phyloP scores from a whole-genome alignment of 2,113 vertebrate species.

The Origma solitaria region DNA sequence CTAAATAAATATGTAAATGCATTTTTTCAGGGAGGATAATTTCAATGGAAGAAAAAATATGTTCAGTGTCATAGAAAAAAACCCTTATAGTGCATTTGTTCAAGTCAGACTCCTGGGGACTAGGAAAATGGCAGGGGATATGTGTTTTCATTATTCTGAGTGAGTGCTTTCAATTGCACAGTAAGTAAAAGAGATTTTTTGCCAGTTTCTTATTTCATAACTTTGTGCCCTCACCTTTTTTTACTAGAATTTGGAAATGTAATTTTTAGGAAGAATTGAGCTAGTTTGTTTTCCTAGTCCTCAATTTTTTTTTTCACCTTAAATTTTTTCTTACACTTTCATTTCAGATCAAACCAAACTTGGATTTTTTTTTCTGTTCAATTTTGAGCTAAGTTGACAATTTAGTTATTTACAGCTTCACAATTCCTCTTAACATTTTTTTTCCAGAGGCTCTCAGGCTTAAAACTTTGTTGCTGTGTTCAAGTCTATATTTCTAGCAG shows the following conservation, averaged over 20 bases:
- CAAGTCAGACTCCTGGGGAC: background rate
- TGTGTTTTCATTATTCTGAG: background rate
- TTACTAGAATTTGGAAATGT: background rate
- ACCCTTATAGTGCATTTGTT: background rate
- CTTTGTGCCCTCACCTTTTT: background rate
- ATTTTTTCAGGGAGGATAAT: background rate
- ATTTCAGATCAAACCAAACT: background rate
- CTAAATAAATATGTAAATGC: background rate
- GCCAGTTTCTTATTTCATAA: background rate
- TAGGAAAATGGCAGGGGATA: background rate
- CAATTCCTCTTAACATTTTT: background rate
- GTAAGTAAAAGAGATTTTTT: background rate
- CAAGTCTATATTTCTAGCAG: background rate
- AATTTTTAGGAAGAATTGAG: background rate
- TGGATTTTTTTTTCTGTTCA: background rate
- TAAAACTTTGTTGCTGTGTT: background rate
- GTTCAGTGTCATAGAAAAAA: background rate
- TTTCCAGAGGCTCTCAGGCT: background rate
- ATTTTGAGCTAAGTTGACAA: background rate
- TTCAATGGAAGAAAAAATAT: background rate
- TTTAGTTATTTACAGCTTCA: background rate
- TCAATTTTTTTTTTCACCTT: background rate
- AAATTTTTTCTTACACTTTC: background rate
- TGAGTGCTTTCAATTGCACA: background rate
- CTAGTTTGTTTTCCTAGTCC: background rate